Evolutionary conservation across 2,888 invertebrate genomes (phyloP), one percentile per base, ranked within the genome.

Genomic region (Ochlodes sylvanus): DNA sequence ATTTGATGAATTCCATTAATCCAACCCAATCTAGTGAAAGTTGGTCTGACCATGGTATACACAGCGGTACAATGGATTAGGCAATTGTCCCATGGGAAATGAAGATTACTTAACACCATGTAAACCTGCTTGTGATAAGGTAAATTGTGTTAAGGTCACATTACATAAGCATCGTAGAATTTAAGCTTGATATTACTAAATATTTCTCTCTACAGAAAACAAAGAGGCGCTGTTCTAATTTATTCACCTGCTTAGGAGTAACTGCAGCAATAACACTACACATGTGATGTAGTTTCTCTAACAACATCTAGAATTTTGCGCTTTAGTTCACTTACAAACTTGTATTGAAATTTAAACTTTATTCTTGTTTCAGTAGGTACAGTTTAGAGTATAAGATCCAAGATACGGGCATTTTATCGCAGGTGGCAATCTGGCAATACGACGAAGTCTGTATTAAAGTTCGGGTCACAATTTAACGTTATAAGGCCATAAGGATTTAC

Each of bases 371-470:
- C 2, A 63, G 73, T 84, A 72, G 71, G 77, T 76, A 72, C 60
- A 57, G 52, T 78, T 82, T 83, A 3, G 71, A 62, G 54, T 69
- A 67, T 14, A 58, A 7, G 9, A 75, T 70, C 73, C 76, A 73
- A 78, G 81, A 84, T 79, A 82, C 79, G 73, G 69, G 73, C 78
- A 81, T 80, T 80, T 83, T 84, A 86, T 86, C 82, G 82, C 83
- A 84, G 84, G 85, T 84, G 83, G 83, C 79, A 82, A 79, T 81
- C 66, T 66, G 66, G 66, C 66, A 66, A 66, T 66, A 52, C 66
- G 42, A 61, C 60, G 67, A 61, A 67, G 67, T 61, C 67, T 61
- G 67, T 67, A 61, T 67, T 67, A 67, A 67, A 67, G 67, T 67
- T 67, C 67, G 67, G 67, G 67, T 67, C 67, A 67, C 67, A 67